Evolutionary conservation across 2,113 vertebrate genomes (phyloP).

Genomic region (Platysteira castanea): DNA sequence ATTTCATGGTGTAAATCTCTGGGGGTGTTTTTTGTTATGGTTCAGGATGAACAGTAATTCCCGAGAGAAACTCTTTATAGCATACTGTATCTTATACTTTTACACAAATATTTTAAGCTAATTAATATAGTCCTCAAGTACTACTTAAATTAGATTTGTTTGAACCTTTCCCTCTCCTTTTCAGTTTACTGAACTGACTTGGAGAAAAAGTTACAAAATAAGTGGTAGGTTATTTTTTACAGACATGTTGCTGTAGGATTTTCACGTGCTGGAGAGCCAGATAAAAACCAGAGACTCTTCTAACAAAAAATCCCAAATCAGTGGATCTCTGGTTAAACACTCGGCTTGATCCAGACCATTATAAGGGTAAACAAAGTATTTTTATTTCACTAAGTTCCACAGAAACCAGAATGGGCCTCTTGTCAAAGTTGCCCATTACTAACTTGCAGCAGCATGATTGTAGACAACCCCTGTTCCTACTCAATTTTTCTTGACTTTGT

Average conservation of each 20-base stretch:
- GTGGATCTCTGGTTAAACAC: not conserved
- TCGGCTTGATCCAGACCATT: not conserved
- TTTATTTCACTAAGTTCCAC: not conserved
- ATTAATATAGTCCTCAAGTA: not conserved
- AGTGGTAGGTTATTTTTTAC: not conserved
- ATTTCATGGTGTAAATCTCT: not conserved
- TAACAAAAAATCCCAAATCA: not conserved
- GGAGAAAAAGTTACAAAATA: not conserved
- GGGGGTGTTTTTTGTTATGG: not conserved
- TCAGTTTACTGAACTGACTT: not conserved
- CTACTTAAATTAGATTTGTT: not conserved
- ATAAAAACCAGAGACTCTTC: not conserved
- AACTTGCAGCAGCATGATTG: not conserved
- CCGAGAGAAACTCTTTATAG: not conserved
- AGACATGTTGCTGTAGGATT: not conserved
- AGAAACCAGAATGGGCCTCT: fast-evolving
- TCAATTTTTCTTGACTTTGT: not conserved
- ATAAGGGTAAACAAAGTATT: not conserved
- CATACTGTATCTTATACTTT: not conserved
- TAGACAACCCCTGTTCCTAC: not conserved
- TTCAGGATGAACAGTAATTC: not conserved
- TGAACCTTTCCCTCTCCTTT: not conserved
- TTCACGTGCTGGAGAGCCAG: not conserved
- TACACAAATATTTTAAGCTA: not conserved
- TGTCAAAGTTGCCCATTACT: not conserved